Evolutionary conservation across 2,113 vertebrate species (phyloP).

Genomic region (Brienomyrus longianalis): DNA sequence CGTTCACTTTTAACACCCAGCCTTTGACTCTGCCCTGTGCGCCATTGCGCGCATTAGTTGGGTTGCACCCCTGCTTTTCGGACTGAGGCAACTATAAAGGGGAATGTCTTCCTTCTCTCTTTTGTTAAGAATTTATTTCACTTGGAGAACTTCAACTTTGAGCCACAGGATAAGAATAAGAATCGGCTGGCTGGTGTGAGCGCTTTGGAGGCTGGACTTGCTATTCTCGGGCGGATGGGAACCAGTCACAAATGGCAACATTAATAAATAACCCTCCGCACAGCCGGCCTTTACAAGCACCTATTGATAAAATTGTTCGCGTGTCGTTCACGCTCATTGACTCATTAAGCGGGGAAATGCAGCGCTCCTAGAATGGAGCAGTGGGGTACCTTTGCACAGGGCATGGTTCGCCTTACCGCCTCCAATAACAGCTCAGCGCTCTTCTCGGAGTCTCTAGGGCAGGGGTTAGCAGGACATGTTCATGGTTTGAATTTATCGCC

Average conservation of each 20-base stretch:
- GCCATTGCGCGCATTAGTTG: conserved; percentile 79
- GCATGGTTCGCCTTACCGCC: conserved; percentile 50
- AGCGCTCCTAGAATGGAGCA: conserved; percentile 58
- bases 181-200: conserved; percentile 75
- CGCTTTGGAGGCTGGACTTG: conserved; percentile 65
- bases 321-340: conserved; percentile 91
- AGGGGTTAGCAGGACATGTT: conserved; percentile 82
- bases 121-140: conserved; percentile 80
- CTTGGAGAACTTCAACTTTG: conserved; percentile 74
- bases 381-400: conserved; percentile 59
- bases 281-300: conserved; percentile 80
- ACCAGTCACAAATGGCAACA: conserved; percentile 83
- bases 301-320: conserved; percentile 94
- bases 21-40: conserved; percentile 75
- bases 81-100: conserved; percentile 70
- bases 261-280: conserved; percentile 95
- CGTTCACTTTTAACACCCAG: conserved; percentile 80
- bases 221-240: conserved; percentile 77
- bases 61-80: conserved; percentile 78
- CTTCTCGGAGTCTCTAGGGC: conserved; percentile 65
- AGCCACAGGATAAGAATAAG: conserved; percentile 76
- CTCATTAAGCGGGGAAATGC: conserved; percentile 66
- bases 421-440: conserved; percentile 62
- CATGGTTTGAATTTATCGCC: conserved; percentile 77
- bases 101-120: conserved; percentile 75